A percentile compares a stretch with the other conserved stretches of the same genome.
phyloP scores from a whole-genome alignment of 2,113 vertebrate genomes.

The Sorex fumeus region DNA sequence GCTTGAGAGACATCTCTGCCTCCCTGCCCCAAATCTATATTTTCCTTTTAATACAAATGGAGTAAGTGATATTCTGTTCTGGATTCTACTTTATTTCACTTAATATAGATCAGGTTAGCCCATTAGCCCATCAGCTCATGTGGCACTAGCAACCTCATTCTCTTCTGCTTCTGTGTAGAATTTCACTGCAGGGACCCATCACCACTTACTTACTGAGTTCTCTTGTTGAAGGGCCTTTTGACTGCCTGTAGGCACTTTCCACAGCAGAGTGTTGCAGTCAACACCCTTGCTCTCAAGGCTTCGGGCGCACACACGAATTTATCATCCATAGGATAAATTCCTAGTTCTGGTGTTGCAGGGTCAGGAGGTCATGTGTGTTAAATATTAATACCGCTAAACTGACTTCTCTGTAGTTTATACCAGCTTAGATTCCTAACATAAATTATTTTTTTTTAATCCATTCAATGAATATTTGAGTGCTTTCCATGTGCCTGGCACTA shows the following conservation, averaged over 20 bases:
- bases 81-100: not conserved
- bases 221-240: too few relatives aligned
- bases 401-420: not conserved
- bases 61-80: not conserved
- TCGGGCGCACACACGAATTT: not conserved
- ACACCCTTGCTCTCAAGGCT: not conserved
- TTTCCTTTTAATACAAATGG: conserved; percentile 10
- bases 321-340: not conserved
- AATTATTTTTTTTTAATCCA: not conserved
- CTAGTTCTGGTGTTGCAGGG: not conserved
- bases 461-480: not conserved
- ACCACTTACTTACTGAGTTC: not conserved
- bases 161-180: not conserved
- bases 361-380: not conserved
- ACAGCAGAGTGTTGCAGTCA: not conserved
- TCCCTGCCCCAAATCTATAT: not conserved
- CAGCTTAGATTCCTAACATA: not conserved
- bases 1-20: too few relatives aligned
- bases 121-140: not conserved
- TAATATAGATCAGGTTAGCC: not conserved
- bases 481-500: not conserved
- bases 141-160: not conserved
- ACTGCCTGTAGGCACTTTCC: not conserved
- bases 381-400: not conserved
- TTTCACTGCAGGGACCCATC: not conserved